Evolutionary conservation across 2,797 vertebrate species (phyloP), one percentile per base, ranked within the genome.

Genomic region (Allochrocebus solatus): DNA sequence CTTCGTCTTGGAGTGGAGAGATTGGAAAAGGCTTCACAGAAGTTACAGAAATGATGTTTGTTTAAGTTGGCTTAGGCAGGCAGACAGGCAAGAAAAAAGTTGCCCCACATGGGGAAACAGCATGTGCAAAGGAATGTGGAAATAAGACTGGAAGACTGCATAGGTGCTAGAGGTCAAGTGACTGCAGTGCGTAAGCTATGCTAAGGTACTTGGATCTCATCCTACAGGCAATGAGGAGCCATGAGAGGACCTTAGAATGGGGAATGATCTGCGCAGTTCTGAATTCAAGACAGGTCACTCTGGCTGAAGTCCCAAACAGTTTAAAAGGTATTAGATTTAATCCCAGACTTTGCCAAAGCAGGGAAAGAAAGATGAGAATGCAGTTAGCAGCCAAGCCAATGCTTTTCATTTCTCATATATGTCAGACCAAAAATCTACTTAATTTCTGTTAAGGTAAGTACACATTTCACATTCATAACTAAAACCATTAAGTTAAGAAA

Each of bases 311-410:
- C 28, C 16, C 75, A 64, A 91, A 94, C 30, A 91, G 79, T 78
- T 93, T 81, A 57, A 93, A 97, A 94, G 16, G 16, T 91, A 78
- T 97, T 85, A 76, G 43, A 57, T 88, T 92, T 91, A 57, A 93
- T 85, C 11, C 13, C 19, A 90, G 76, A 53, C 50, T 72, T 97
- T 89, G 28, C 17, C 33, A 90, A 94, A 91, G 53, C 79, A 86
- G n/a, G 48, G 17, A 92, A 96, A 90, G 10, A 33, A 59, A 93
- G 13, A n/a, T 72, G 28, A 88, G 57, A 85, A 89, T 86, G 1
- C 2, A 90, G 28, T 90, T 86, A 93, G 16, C 11, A 96, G 57
- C n/a, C n/a, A 94, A 57, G 9, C 12, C 13, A 85, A 43, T 84
- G n/a, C 9, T 61, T 88, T 88, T 46, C 21, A 84, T 19, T 84